Percentiles rank a stretch among this genome's conserved stretches.
Conservation (phyloP, 2,888 invertebrate species). For the Caenorhabditis sp. region DNA sequence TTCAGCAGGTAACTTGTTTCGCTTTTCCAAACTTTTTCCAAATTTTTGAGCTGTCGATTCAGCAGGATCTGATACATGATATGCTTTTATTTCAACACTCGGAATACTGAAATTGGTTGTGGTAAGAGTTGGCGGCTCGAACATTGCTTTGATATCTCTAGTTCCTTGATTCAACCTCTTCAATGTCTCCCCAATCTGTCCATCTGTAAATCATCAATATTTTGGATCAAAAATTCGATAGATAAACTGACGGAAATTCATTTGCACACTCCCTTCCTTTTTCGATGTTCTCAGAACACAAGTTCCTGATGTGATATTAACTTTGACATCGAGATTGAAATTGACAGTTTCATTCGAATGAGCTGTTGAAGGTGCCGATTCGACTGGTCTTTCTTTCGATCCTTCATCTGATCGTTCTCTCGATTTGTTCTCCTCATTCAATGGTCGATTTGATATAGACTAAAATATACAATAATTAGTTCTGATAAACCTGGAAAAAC, state of each 20-base stretch:
- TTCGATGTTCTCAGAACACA: slow-evolving; percentile 61
- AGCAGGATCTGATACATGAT: slow-evolving; percentile 59
- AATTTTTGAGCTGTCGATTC: slow-evolving; percentile 11
- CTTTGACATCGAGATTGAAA: slow-evolving; percentile 65
- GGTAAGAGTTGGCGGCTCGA: slow-evolving; percentile 27
- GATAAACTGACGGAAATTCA: slow-evolving; percentile 15
- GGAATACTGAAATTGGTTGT: slow-evolving; percentile 50
- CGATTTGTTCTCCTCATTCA: neutral
- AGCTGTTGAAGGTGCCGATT: neutral
- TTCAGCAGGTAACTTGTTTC: slow-evolving; percentile 12
- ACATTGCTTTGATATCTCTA: slow-evolving; percentile 35
- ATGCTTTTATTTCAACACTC: slow-evolving; percentile 82
- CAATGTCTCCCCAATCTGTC: slow-evolving; percentile 21
- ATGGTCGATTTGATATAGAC: neutral
- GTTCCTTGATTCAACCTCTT: slow-evolving; percentile 32
- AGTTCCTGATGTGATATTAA: slow-evolving; percentile 62
- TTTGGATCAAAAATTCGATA: neutral
- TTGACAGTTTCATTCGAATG: slow-evolving; percentile 60
- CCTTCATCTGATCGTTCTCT: neutral
- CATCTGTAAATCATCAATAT: slow-evolving; percentile 8
- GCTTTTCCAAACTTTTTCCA: slow-evolving; percentile 11
- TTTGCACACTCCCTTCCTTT: slow-evolving; percentile 23
- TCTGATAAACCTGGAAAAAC: neutral
- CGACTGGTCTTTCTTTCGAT: neutral
- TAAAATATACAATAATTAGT: neutral